Base-by-base conservation (phyloP, 2,113 vertebrate species). In the Motacilla alba region DNA sequence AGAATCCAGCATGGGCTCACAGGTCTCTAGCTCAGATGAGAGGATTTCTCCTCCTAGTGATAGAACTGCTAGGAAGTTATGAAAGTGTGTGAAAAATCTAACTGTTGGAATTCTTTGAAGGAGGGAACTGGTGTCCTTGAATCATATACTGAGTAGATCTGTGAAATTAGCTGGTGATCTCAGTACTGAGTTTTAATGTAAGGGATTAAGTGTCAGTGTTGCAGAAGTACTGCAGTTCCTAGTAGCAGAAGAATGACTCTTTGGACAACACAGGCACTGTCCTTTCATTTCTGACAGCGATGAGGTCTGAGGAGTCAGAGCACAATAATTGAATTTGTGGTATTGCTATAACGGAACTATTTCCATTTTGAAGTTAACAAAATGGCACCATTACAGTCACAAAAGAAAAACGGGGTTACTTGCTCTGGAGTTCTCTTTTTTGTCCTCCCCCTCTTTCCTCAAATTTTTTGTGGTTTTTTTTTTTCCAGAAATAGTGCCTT, bases 371-470 rank as follows among this genome's bases (percentile, higher is more conserved):
- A 44, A 26, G 26, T 62, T 77, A 44, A 60, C 19, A 66, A 70
- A 89, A 66, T 8, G 8, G 6, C 17, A 63, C 14, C 6, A 63
- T 77, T 46, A 44, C 0, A 4, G 30, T 60, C 15, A 62, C 52
- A 39, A 33, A 31, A 46, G 18, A 56, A 83, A 74, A 88, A 73
- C n/a, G 22, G 7, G 8, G 8, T 12, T 7, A 58, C 15, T 69
- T 59, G 1, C 11, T 56, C 26, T 69, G 28, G 50, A 66, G 26
- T 69, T 64, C 11, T 31, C 1, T 24, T 62, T 73, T 64, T 26
- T 21, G 3, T 74, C 3, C 11, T 59, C 2, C 13, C 2, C 3
- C 3, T 62, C 8, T 30, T 64, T 11, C 13, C 12, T 4, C 8
- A 60, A 22, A 6, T 39, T 15, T 78, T 35, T 37, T 33, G 2